Evolutionary conservation across 2,888 invertebrate species (phyloP), one percentile per base, ranked within the genome.

Genomic region (Chalcis sispes): DNA sequence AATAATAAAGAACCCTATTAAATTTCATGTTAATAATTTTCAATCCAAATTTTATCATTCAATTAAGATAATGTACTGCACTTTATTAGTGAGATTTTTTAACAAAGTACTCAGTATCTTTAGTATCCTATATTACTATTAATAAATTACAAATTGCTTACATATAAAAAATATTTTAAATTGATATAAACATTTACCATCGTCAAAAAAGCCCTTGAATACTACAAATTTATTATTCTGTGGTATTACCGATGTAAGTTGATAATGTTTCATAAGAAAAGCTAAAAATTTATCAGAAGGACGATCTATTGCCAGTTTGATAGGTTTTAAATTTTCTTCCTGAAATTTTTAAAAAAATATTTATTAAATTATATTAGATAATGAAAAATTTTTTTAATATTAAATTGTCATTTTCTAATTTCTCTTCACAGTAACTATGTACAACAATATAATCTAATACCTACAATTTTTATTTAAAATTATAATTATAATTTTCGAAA

Each of bases 141-240:
- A n/a, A n/a, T n/a, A n/a, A n/a, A n/a, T n/a, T n/a, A n/a, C n/a
- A n/a, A n/a, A n/a, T n/a, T n/a, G n/a, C n/a, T n/a, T n/a, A n/a
- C n/a, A n/a, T n/a, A n/a, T n/a, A n/a, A n/a, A n/a, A n/a, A 48
- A 62, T 32, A n/a, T 20, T 29, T n/a, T 54, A 25, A 62, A 32
- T n/a, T n/a, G n/a, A n/a, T 46, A 40, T n/a, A 23, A 4, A 32
- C 13, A 70, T 75, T 80, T 81, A 88, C 88, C 88, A 59, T 87
- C 86, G 56, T 86, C 89, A 81, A 97, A 96, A 89, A 96, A 96
- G 65, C 94, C 94, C 80, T 94, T 93, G 87, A 93, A 97, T 20
- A 97, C 93, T 42, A 96, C 96, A 89, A 95, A 96, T 87, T 96
- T 96, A 88, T 96, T 97, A 84, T 94, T 93, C 88, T 97, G 97